Evolutionary conservation across 2,797 vertebrate genomes (phyloP).

Genomic region (Labroides dimidiatus): DNA sequence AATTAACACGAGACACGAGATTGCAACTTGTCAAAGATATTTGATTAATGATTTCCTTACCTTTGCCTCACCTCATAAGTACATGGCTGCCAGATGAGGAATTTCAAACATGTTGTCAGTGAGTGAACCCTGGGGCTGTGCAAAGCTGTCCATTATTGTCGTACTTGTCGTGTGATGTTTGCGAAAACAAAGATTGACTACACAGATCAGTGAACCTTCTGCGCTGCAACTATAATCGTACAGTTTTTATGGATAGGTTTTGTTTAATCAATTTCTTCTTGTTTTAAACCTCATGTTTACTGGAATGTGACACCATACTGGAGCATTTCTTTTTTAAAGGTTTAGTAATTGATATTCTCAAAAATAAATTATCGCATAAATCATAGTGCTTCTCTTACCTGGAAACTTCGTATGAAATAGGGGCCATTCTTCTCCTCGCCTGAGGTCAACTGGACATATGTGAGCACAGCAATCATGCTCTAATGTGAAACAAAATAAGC

Average conservation of each 20-base stretch:
- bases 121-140: not conserved
- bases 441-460: too few species aligned
- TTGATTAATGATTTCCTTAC: not conserved
- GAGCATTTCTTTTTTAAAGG: too few species aligned
- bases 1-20: not conserved
- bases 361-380: too few species aligned
- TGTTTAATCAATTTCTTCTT: too few species aligned
- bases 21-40: not conserved
- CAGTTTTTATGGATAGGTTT: not conserved
- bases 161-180: not conserved
- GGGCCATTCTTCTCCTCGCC: too few species aligned
- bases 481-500: too few species aligned
- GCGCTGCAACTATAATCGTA: not conserved
- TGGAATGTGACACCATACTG: too few species aligned
- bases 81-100: not conserved
- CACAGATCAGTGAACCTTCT: not conserved
- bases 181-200: constrained; percentile 1
- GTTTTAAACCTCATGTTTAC: too few species aligned
- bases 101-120: constrained; percentile 3
- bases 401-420: too few species aligned
- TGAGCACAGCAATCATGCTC: too few species aligned
- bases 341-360: too few species aligned
- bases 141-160: constrained; percentile 4
- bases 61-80: not conserved
- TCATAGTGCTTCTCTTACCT: too few species aligned